Conservation (phyloP, 2,888 invertebrate species). For the Cremastobaeus sp. region DNA sequence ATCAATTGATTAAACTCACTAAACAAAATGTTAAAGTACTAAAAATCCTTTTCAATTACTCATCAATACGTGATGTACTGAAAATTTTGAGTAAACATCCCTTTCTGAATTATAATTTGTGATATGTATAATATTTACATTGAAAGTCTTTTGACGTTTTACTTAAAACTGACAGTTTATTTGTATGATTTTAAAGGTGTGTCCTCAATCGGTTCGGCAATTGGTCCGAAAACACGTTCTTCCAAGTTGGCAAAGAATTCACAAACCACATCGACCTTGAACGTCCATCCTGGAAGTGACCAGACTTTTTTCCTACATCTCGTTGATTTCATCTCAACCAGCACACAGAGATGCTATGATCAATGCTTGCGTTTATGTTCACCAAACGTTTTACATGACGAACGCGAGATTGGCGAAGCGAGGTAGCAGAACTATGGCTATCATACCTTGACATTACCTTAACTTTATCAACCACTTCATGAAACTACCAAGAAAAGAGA, state of each 20-base stretch:
- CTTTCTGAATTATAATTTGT: too few species aligned
- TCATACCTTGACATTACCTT: constrained; percentile 97
- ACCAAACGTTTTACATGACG: constrained; percentile 97
- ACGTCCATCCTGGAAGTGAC: constrained; percentile 89
- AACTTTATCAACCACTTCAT: constrained; percentile 99
- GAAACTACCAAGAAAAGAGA: constrained; percentile 97
- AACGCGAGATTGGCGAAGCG: constrained; percentile 93
- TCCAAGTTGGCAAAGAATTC: constrained; percentile 98
- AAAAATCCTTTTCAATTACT: too few species aligned
- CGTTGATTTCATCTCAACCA: constrained; percentile 86
- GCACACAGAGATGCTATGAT: constrained; percentile 97
- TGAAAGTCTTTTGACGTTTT: too few species aligned
- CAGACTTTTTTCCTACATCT: constrained; percentile 93
- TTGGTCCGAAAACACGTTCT: constrained; percentile 97
- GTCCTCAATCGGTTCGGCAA: constrained; percentile 99
- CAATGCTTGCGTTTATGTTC: constrained; percentile 98
- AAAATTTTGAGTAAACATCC: too few species aligned
- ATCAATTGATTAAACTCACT: too few species aligned
- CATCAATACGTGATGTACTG: too few species aligned
- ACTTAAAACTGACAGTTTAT: too few species aligned
- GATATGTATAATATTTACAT: too few species aligned
- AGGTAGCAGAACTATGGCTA: constrained; percentile 97
- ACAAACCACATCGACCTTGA: constrained; percentile 97
- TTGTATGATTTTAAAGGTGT: too few species aligned
- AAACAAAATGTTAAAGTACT: too few species aligned